Evolutionary conservation across 2,888 invertebrate genomes (phyloP), one percentile per base, ranked within the genome.

Genomic region (Eupithecia subfuscata): DNA sequence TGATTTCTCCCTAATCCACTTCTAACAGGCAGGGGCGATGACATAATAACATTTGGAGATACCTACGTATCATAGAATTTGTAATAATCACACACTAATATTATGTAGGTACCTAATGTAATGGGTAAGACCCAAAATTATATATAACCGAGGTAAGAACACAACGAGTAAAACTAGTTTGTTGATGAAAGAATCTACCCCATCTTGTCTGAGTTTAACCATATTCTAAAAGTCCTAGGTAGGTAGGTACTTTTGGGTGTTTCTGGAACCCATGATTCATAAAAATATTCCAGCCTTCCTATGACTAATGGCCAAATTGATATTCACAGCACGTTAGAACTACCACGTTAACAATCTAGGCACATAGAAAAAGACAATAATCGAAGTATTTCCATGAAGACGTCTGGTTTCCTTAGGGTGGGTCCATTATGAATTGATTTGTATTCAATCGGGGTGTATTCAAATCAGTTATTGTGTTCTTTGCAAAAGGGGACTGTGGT

Each of bases 401-500:
- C 84, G 85, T 86, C 84, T 84, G 81, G 83, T 87, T 83, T 85
- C 82, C 84, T 84, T 79, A 74, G 84, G 77, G 73, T 77, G 84
- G 77, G 81, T 84, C 85, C 86, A 86, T 87, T 89, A 87, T 86
- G 86, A 87, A 86, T 88, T 89, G 89, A 89, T 91, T 90, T 90
- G 90, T 91, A 91, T 91, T 91, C 91, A 84, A 88, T 87, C 82
- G 82, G 82, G 80, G 90, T 90, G 80, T 89, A 91, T 91, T 91
- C 89, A 91, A 91, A 91, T 91, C 86, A 90, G 90, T 90, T 88
- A 90, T 90, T 91, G 90, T 91, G 86, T 89, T 88, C 88, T 90
- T 88, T 85, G 83, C 84, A 82, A 85, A 85, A 85, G 85, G 88
- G 86, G 83, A 82, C 87, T 81, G 77, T 75, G 80, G 82, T 82